Conservation (phyloP, 2,113 vertebrate species). For the Semnornis frantzii region DNA sequence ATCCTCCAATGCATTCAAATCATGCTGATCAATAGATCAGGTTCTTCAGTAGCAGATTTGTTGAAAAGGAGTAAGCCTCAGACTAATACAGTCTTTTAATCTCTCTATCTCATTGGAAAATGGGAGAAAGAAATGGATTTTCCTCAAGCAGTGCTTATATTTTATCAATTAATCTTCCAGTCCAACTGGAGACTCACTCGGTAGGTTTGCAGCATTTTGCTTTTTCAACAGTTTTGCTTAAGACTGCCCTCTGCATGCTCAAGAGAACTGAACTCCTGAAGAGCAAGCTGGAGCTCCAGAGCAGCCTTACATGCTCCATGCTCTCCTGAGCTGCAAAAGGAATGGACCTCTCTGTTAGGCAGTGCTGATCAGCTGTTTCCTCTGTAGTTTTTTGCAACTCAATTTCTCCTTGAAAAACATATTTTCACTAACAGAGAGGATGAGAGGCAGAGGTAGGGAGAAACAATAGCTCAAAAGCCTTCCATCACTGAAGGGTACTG, state of each 20-base stretch:
- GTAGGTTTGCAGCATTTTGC: neutral
- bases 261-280: neutral
- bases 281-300: neutral
- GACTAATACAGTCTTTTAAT: neutral
- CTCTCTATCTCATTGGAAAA: neutral
- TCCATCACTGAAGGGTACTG: neutral
- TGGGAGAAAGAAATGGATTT: neutral
- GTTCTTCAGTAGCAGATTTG: neutral
- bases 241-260: neutral
- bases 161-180: slow-evolving; percentile 33
- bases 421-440: neutral
- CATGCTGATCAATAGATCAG: neutral
- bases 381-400: neutral
- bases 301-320: neutral
- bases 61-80: neutral
- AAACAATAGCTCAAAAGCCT: neutral
- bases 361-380: neutral
- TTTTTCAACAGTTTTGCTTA: slow-evolving; percentile 56
- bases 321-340: neutral
- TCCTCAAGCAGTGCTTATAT: neutral
- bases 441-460: neutral
- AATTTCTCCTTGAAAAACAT: neutral
- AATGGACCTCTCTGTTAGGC: neutral
- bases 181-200: neutral
- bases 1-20: neutral